phyloP scores from a whole-genome alignment of 2,888 invertebrate species.

The Nomada flava region DNA sequence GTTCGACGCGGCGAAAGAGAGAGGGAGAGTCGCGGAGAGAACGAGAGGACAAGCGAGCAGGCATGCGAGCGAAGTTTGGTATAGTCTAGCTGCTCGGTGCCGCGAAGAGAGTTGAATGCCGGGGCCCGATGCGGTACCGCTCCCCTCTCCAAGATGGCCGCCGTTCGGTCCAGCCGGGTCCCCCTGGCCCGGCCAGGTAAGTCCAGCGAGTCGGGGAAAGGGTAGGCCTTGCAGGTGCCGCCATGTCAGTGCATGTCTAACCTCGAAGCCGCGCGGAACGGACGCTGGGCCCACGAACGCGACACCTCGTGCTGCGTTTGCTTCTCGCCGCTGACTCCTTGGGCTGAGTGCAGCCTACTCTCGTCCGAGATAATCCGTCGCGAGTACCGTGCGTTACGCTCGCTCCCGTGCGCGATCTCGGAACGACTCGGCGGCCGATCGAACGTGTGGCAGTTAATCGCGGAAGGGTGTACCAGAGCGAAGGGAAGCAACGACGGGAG shows the following conservation, averaged over 20 bases:
- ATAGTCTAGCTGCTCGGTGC: slow-evolving; percentile 76
- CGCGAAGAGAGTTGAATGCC: slow-evolving; percentile 75
- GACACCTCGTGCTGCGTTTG: slow-evolving; percentile 68
- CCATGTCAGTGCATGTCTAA: slow-evolving; percentile 84
- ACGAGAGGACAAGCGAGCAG: background rate
- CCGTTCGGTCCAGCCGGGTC: slow-evolving; percentile 78
- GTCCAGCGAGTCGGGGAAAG: slow-evolving; percentile 77
- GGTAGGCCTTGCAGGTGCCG: slow-evolving; percentile 83
- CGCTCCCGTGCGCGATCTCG: slow-evolving; percentile 6
- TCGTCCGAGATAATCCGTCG: background rate
- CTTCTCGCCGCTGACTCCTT: slow-evolving; percentile 28
- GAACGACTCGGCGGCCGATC: background rate
- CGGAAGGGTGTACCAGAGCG: slow-evolving; percentile 10
- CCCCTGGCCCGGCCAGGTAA: slow-evolving; percentile 75
- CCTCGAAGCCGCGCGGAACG: slow-evolving; percentile 83
- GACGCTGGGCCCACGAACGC: slow-evolving; percentile 77
- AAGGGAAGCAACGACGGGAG: slow-evolving; percentile 8
- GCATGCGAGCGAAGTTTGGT: slow-evolving; percentile 68
- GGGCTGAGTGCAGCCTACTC: background rate
- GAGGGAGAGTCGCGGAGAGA: slow-evolving; percentile 14
- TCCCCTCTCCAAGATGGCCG: slow-evolving; percentile 83
- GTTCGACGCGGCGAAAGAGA: background rate
- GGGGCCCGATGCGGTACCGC: slow-evolving; percentile 60
- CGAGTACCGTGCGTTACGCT: slow-evolving; percentile 7
- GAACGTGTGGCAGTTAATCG: background rate